Base-by-base conservation (phyloP, 2,113 vertebrate species). In the Carassius gibelio region DNA sequence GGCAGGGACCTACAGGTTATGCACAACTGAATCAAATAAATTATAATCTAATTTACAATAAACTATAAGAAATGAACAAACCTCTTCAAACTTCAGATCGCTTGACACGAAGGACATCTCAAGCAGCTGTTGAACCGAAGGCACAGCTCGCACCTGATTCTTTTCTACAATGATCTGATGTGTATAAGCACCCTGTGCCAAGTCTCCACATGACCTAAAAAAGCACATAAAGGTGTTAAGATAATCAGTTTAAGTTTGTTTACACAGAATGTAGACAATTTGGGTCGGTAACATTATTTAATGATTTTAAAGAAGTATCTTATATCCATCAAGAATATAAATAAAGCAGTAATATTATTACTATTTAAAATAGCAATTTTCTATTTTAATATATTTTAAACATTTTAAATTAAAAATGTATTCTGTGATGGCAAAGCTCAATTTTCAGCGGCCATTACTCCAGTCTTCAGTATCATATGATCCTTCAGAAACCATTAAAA, bases 161-260 rank as follows among this genome's bases (percentile, higher is more conserved):
- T 92, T 95, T 55, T 95, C 95, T 57, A 95, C 88, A 90, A 96
- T 94, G 84, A 96, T 93, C 91, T 96, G 95, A 81, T 95, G 94
- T 1, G 93, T 95, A 90, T 94, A 95, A 34, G 94, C 90, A n/a
- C 93, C 94, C 38, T 95, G 94, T 42, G 89, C 91, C 0, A 69
- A 89, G 84, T 94, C 92, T 34, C 76, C 50, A 48, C 77, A 88
- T 3, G 93, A 95, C 84, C 95, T 96, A 66, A 36, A 57, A 57
- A 52, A 76, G 9, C 52, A 79, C 26, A 50, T 19, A 19, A 15
- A 76, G 8, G 50, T 76, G 50, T 76, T 34, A 23, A 15, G 6
- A 23, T 45, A 45, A 45, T 23, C 10, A 48, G 71, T 50, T 23
- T 15, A 75, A 50, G 23, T 14, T 76, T 15, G 48, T 76, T 55